Evolutionary conservation across 2,888 invertebrate genomes (phyloP).

Genomic region (Conistra vaccinii): DNA sequence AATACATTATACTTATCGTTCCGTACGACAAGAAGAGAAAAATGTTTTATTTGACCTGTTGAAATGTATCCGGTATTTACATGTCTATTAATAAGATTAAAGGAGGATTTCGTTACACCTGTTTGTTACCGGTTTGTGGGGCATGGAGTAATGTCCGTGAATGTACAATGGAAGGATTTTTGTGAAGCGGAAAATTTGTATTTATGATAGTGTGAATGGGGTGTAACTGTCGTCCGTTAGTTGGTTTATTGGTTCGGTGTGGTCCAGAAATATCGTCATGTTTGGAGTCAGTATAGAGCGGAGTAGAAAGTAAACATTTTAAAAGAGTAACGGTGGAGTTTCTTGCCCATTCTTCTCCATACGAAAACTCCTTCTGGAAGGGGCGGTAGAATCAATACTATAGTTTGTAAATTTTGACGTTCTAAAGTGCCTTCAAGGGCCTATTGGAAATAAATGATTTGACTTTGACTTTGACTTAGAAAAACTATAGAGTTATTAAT

Average conservation of each 20-base stretch:
- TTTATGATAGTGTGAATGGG: conserved; percentile 62
- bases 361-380: too few species aligned
- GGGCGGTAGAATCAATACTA: too few species aligned
- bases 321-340: too few species aligned
- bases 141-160: conserved; percentile 36
- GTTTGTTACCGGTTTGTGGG: conserved; percentile 62
- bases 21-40: conserved; percentile 75
- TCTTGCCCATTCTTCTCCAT: too few species aligned
- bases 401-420: too few species aligned
- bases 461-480: too few species aligned
- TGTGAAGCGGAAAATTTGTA: conserved; percentile 57
- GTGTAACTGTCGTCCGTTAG: conserved; percentile 31
- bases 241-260: conserved; percentile 39
- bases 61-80: conserved; percentile 83
- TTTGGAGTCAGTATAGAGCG: neutral
- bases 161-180: conserved; percentile 54
- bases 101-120: conserved; percentile 71
- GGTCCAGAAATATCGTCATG: conserved; percentile 6
- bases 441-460: too few species aligned
- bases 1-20: conserved; percentile 87
- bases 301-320: too few species aligned
- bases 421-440: too few species aligned
- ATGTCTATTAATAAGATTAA: conserved; percentile 86
- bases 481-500: neutral
- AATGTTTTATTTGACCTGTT: conserved; percentile 84